Evolutionary conservation across 2,888 invertebrate genomes (phyloP).

Genomic region (Eupithecia tripunctaria): DNA sequence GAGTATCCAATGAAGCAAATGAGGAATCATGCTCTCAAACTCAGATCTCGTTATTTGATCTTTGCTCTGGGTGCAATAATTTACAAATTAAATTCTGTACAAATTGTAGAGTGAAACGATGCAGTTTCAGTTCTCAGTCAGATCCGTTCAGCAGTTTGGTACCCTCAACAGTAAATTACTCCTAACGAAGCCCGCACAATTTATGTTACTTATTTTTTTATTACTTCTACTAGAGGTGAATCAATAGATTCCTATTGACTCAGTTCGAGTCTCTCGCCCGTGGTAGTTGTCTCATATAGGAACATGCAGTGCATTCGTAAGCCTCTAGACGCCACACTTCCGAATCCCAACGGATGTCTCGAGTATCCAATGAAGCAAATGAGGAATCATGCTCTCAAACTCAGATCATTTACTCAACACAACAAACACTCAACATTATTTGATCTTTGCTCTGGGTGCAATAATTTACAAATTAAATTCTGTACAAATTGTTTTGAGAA

Average conservation of each 20-base stretch:
- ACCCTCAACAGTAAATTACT: no score
- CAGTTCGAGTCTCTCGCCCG: not conserved
- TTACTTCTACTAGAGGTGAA: not conserved
- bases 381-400: not conserved
- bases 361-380: constrained; percentile 38
- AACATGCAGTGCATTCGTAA: constrained; percentile 1
- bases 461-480: not conserved
- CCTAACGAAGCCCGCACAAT: no score
- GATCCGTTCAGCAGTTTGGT: no score
- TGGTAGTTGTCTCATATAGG: not conserved
- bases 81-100: no score
- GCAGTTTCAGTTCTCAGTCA: no score
- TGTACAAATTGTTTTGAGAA: not conserved
- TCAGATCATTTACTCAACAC: no score
- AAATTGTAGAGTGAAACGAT: no score
- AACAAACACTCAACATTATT: no score
- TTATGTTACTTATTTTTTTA: no score
- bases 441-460: not conserved
- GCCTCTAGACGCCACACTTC: constrained; percentile 4
- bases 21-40: not conserved
- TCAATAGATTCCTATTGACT: not conserved
- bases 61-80: not conserved
- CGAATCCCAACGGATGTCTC: constrained; percentile 40
- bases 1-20: constrained; percentile 38
- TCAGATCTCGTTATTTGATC: not conserved